Evolutionary conservation across 2,888 invertebrate genomes (phyloP), one percentile per base, ranked within the genome.

Genomic region (Drosophila multiciliata): DNA sequence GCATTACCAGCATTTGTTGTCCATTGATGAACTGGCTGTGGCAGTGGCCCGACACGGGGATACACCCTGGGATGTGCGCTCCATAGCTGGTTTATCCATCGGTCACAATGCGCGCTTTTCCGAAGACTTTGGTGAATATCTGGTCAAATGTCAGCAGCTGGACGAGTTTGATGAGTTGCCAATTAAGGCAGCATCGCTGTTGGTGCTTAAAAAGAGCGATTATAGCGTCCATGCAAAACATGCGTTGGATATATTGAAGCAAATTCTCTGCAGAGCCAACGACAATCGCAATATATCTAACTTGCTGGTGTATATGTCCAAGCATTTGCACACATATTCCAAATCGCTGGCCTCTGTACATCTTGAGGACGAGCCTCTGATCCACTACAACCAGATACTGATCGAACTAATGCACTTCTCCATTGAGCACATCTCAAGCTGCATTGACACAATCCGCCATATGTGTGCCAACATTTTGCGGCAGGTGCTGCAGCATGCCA

Each of bases 1-100:
- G 0, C 72, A 88, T 17, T 64, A 55, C n/a, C 69, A 74, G 9
- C 6, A 38, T 2, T 61, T 92, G 6, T 68, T 61, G 17, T 48
- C 78, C 9, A 60, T 91, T 1, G 36, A 58, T 5, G 55, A 71
- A 17, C 78, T 90, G 57, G 88, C 93, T 33, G 60, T 91, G 3
- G 74, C 94, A 9, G 86, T 95, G 66, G 91, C 91, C 54, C 48
- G 62, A 4, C 92, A 95, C 79, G 92, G 92, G 6, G 94, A 95
- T 68, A 93, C 95, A 2, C 95, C 95, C 0, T 95, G 95, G 94
- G 96, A 96, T 83, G 94, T 95, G 0, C 95, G 95, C 85, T 94
- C 94, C 8, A 95, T 96, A 82, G 94, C 94, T 73, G 96, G 95
- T 0, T 94, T 95, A 42, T 88, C 95, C 20, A 93, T 94, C 65